Conservation (phyloP, 2,113 vertebrate genomes). For the Rhinolophus ferrumequinum region DNA sequence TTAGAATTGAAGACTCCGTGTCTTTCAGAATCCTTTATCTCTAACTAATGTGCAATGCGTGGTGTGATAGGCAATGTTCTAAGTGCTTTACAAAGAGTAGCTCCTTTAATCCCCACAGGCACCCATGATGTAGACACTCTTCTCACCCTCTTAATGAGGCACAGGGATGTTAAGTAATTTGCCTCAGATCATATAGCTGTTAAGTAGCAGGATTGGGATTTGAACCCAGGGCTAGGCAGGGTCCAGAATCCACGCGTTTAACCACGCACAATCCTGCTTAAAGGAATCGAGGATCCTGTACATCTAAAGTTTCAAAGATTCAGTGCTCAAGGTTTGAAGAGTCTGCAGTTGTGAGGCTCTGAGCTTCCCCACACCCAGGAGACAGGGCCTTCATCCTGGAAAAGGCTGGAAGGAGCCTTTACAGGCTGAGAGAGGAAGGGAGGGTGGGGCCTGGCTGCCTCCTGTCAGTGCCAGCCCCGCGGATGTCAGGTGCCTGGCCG, state of each 20-base stretch:
- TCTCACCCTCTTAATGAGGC: not conserved
- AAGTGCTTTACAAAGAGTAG: not conserved
- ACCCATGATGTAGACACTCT: not conserved
- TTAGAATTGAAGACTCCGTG: not conserved
- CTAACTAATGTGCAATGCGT: not conserved
- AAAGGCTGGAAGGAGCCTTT: not conserved
- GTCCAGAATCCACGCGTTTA: not conserved
- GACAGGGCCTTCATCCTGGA: not conserved
- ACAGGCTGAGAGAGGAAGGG: not conserved
- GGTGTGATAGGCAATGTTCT: not conserved
- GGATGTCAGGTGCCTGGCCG: conserved; percentile 77
- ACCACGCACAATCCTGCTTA: not conserved
- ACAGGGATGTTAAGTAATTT: not conserved
- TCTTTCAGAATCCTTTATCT: not conserved
- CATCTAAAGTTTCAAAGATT: not conserved
- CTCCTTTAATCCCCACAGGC: not conserved
- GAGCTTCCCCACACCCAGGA: not conserved
- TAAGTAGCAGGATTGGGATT: not conserved
- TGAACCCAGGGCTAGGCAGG: not conserved
- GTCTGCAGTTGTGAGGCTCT: not conserved
- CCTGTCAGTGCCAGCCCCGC: not conserved
- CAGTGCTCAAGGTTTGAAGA: not conserved
- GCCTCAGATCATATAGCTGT: not conserved
- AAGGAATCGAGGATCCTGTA: not conserved
- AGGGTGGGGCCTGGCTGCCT: not conserved